phyloP scores from a whole-genome alignment of 2,888 invertebrate genomes.

The Drosophila merina region DNA sequence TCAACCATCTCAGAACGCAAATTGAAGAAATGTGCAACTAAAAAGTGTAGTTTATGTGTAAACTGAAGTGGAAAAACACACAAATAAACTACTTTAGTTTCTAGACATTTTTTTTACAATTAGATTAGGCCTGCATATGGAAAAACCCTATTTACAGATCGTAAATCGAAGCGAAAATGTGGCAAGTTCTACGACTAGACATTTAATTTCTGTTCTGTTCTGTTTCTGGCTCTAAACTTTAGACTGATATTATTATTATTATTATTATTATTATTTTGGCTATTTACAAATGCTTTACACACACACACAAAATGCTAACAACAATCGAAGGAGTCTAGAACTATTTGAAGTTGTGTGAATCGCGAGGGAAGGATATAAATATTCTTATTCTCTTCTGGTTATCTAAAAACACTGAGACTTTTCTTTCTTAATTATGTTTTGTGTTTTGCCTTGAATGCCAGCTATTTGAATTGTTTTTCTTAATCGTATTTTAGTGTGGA shows the following conservation, averaged over 20 bases:
- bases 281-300: conserved; percentile 37
- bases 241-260: conserved; percentile 16
- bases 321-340: conserved; percentile 57
- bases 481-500: conserved; percentile 26
- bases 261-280: conserved; percentile 13
- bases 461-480: conserved; percentile 9
- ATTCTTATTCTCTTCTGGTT: conserved; percentile 7
- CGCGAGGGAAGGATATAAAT: conserved; percentile 3
- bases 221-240: conserved; percentile 17
- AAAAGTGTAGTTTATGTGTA: conserved; percentile 2
- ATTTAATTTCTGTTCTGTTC: conserved; percentile 14
- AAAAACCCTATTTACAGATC: conserved; percentile 46
- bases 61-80: conserved; percentile 3
- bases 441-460: conserved; percentile 27
- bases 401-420: conserved; percentile 30
- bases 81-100: background rate
- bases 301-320: conserved; percentile 63
- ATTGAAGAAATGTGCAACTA: background rate
- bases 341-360: conserved; percentile 40
- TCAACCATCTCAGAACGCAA: conserved; percentile 79
- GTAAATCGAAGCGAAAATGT: conserved; percentile 55
- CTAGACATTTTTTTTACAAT: conserved; percentile 38
- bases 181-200: conserved; percentile 36
- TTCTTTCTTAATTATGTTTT: background rate
- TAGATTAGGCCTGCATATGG: conserved; percentile 4